A percentile compares a stretch with the other conserved stretches of the same genome.
Evolutionary conservation across 2,113 vertebrate species (phyloP).

Genomic region (Corynorhinus townsendii): DNA sequence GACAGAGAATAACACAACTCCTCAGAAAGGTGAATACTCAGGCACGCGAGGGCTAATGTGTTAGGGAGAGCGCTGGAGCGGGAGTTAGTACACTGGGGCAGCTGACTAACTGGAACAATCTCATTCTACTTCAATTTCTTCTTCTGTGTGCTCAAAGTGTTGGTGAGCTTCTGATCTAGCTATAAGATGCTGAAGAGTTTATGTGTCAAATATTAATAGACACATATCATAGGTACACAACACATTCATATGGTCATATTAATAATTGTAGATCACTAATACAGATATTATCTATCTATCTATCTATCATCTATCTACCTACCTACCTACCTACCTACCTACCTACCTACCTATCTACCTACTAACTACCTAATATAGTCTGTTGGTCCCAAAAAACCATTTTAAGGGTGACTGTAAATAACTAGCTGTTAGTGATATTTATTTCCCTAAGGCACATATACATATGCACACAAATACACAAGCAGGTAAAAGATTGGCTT

Average conservation of each 20-base stretch:
- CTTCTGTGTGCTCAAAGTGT: not conserved
- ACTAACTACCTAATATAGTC: not conserved
- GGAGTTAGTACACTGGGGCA: not conserved
- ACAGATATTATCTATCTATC: not conserved
- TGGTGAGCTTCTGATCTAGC: not conserved
- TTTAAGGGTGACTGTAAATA: slow-evolving; percentile 3
- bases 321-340: not conserved
- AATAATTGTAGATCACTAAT: not conserved
- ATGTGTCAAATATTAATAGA: not conserved
- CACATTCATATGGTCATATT: not conserved
- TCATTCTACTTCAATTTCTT: not conserved
- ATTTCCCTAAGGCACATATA: not conserved
- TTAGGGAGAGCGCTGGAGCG: not conserved
- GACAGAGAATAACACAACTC: slow-evolving; percentile 59
- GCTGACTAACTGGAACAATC: not conserved
- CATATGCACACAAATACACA: not conserved
- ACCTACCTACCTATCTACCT: not conserved
- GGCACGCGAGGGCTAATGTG: not conserved
- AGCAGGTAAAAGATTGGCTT: not conserved
- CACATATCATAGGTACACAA: not conserved
- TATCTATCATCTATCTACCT: not conserved
- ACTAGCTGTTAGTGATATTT: not conserved
- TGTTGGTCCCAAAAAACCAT: not conserved
- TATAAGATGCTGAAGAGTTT: not conserved
- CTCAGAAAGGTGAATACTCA: slow-evolving; percentile 24